A percentile compares a stretch with the other conserved stretches of the same genome.
Conservation (phyloP, 2,113 vertebrate species). For the Macaca fascicularis region DNA sequence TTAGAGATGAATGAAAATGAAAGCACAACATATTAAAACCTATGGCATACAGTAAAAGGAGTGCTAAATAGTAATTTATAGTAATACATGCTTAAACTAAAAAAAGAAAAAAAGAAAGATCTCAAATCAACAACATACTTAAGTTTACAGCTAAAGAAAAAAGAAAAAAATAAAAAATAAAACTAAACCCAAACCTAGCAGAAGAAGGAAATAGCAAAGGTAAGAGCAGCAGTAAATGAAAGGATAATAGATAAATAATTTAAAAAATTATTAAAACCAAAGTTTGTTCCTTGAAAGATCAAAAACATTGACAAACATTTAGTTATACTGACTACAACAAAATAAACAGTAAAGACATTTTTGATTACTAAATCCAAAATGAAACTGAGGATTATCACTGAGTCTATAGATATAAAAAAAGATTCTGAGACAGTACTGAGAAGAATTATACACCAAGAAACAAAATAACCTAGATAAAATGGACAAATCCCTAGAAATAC, state of each 20-base stretch:
- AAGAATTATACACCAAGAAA: neutral
- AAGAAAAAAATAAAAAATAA: too few species aligned
- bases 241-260: neutral
- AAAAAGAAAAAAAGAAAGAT: neutral
- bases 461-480: neutral
- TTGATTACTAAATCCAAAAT: neutral
- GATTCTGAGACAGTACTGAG: neutral
- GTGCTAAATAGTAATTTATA: neutral
- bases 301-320: neutral
- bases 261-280: neutral
- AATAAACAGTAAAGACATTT: neutral
- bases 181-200: neutral
- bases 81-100: neutral
- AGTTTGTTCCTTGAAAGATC: neutral
- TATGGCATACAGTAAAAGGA: too few species aligned
- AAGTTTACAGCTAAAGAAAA: neutral
- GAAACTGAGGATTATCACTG: neutral
- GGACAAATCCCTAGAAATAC: neutral
- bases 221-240: neutral
- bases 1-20: neutral
- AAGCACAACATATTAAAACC: neutral
- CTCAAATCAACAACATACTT: neutral
- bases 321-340: neutral
- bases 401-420: neutral
- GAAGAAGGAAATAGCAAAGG: neutral